These are phyloP conservation scores for Palythoa grandis DNA, from an alignment of 92 coral and sea anemone genomes.

Conservation along the genomic window DNA sequence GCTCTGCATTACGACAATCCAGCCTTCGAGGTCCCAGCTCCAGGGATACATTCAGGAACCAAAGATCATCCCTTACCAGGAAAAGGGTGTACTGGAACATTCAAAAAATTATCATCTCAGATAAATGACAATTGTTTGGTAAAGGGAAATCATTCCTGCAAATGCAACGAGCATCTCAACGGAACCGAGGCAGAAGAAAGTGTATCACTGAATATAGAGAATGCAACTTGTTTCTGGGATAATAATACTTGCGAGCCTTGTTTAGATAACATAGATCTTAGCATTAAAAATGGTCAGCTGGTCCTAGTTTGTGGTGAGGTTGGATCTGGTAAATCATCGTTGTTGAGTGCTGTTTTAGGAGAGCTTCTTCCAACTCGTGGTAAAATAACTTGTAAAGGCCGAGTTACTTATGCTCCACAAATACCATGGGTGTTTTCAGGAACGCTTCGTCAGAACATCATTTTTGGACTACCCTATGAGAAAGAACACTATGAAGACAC, in stretches of 20 bases:
- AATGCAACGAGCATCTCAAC: too few relatives aligned
- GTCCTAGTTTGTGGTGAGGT: conserved; percentile 5
- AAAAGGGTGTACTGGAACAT: background rate
- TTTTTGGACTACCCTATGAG: conserved; percentile 1
- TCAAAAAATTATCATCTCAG: background rate
- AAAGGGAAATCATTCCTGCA: background rate
- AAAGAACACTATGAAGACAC: conserved; percentile 1
- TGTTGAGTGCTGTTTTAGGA: conserved; percentile 5
- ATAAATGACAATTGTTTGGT: background rate
- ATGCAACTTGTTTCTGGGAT: conserved; percentile 21
- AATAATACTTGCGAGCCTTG: background rate
- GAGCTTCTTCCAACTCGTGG: conserved; percentile 6
- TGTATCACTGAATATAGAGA: background rate
- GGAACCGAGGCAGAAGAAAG: background rate
- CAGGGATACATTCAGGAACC: background rate
- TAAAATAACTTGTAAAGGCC: background rate
- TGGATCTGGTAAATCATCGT: conserved; percentile 9
- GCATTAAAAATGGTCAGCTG: background rate
- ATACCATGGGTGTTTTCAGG: conserved; percentile 22
- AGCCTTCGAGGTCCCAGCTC: background rate
- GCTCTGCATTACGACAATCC: background rate
- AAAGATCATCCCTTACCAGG: background rate
- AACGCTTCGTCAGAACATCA: conserved; percentile 19
- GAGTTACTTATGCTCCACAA: conserved; percentile 10
- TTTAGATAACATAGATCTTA: background rate